Conservation (phyloP, 2,797 vertebrate genomes). For the Garrulus glandarius region DNA sequence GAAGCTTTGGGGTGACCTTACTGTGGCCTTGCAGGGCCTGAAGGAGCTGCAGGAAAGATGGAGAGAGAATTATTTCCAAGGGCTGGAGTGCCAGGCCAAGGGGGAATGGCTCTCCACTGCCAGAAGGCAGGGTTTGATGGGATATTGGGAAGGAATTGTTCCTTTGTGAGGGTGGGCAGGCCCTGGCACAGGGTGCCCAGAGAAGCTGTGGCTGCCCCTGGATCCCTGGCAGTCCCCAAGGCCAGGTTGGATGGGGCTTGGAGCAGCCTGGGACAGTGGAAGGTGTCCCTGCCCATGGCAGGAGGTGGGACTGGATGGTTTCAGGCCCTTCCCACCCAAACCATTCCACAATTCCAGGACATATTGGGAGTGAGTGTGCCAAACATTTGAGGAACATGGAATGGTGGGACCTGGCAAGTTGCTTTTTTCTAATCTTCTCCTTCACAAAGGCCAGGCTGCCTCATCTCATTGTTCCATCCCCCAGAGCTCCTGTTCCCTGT, state of each 20-base stretch:
- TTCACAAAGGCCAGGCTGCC: neutral
- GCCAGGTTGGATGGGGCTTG: rapidly evolving
- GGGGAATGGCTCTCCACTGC: neutral
- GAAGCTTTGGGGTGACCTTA: neutral
- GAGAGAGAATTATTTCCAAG: rapidly evolving
- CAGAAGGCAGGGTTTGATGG: rapidly evolving
- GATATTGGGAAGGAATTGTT: rapidly evolving
- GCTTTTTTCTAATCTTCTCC: neutral
- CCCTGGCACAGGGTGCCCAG: neutral
- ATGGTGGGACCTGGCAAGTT: neutral
- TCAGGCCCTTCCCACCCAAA: neutral
- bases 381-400: neutral
- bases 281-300: neutral
- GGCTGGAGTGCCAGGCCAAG: rapidly evolving
- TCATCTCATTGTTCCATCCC: neutral
- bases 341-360: rapidly evolving
- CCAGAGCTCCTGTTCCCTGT: neutral
- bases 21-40: rapidly evolving
- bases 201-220: neutral
- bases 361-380: neutral
- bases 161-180: rapidly evolving
- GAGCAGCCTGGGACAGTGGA: rapidly evolving
- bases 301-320: rapidly evolving
- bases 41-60: rapidly evolving
- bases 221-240: neutral